Base-by-base conservation (phyloP, 2,113 vertebrate species). In the Chamaetylas fuelleborni region DNA sequence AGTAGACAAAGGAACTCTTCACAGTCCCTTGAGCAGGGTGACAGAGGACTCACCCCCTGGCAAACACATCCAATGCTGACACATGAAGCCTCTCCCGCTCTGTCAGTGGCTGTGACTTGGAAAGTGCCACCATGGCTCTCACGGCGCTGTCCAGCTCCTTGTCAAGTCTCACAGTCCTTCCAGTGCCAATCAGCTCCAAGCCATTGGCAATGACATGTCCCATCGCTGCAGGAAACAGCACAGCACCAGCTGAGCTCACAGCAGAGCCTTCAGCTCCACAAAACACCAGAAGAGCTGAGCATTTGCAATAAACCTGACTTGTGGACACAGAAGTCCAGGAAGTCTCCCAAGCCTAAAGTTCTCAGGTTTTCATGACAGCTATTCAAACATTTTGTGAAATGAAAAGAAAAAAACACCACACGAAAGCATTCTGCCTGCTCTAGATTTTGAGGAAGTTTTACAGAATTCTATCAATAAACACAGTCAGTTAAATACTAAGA, bases 141-240 rank as follows among this genome's bases (percentile, higher is more conserved):
- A 99, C 86, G 0, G 98, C 98, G 1, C 61, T 60, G 48, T 97
- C 98, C 95, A 99, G 98, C 34, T 97, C 98, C 77, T 97, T 83
- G 88, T 99, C 97, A 29, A 98, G 96, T 22, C 97, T 92, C 87
- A 98, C 94, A 0, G 98, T 98, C 86, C 91, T 98, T 2, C 98
- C 96, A 0, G 98, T 98, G 14, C 98, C 98, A 17, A 99, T 81
- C 82, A 99, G 97, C 89, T 98, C 94, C 69, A 99, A 95, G 11
- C 99, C 99, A 0, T 98, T 99, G 9, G 98, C 91, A 38, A 99
- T 97, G 96, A 98, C 98, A 2, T 99, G 98, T 19, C 99, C 99
- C 99, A 99, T 99, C 5, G 97, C 99, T 99, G 82, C 2, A 2
- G 40, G 71, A 48, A 85, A 58, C 8, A 72, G 22, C 42, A 82